Evolutionary conservation across 2,888 invertebrate genomes (phyloP).

Genomic region (Lithosia quadra): DNA sequence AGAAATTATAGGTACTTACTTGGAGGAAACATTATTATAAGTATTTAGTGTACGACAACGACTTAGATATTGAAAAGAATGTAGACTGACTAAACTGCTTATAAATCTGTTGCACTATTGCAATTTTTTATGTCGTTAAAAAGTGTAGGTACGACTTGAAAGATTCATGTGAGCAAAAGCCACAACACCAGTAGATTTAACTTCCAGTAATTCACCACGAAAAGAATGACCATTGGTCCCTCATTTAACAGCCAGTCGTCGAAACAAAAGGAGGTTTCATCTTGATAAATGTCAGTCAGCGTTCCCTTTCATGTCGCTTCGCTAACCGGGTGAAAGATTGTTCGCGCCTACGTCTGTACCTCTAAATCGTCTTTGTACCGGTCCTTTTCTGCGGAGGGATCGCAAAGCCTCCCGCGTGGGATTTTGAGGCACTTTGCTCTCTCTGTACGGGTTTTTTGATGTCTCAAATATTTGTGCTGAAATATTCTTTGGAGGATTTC

Average conservation of each 20-base stretch:
- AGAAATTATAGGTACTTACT: background rate
- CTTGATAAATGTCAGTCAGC: slow-evolving; percentile 47
- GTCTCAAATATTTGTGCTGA: slow-evolving; percentile 22
- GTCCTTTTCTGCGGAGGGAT: slow-evolving; percentile 28
- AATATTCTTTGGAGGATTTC: slow-evolving; percentile 30
- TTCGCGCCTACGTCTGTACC: slow-evolving; percentile 23
- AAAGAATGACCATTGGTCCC: slow-evolving; percentile 32
- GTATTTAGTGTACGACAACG: background rate
- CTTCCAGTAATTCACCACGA: background rate
- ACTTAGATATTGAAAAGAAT: background rate
- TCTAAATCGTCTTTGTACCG: slow-evolving; percentile 32
- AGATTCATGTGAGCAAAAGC: background rate
- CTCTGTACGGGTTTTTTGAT: slow-evolving; percentile 34
- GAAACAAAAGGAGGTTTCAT: slow-evolving; percentile 47
- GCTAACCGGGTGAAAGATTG: slow-evolving; percentile 51
- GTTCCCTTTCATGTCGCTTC: slow-evolving; percentile 43
- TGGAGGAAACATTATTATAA: background rate
- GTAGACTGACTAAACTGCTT: background rate
- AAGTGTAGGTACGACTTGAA: background rate
- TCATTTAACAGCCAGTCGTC: slow-evolving; percentile 34
- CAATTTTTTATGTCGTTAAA: background rate
- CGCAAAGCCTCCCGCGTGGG: slow-evolving; percentile 32
- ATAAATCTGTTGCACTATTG: background rate
- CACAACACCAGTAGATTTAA: background rate
- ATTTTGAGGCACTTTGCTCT: slow-evolving; percentile 17